These are phyloP conservation scores for Archips crataeganus DNA, from an alignment of 2,888 invertebrate genomes.

Conservation along the genomic window DNA sequence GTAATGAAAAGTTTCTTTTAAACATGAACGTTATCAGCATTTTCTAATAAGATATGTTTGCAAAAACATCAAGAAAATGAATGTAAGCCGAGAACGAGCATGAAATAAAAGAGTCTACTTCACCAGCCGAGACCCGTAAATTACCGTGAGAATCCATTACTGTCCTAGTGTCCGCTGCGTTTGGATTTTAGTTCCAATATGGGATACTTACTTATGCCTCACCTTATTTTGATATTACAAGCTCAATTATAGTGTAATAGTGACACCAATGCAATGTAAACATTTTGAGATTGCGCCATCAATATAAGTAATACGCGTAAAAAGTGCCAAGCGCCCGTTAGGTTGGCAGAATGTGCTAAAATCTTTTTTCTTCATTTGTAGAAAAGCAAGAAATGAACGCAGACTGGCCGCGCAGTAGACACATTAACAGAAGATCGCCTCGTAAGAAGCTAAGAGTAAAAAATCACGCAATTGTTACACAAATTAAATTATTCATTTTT, in stretches of 20 bases:
- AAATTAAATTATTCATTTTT: not conserved
- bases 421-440: conserved; percentile 28
- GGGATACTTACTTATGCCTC: not conserved
- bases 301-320: conserved; percentile 27
- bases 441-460: not conserved
- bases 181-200: conserved; percentile 5
- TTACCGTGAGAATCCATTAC: conserved; percentile 3
- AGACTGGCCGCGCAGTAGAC: conserved; percentile 40
- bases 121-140: conserved; percentile 1
- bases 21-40: not conserved
- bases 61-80: not conserved
- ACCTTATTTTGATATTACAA: not conserved
- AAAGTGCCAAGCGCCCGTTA: conserved; percentile 36
- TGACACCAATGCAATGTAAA: not conserved
- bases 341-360: conserved; percentile 58
- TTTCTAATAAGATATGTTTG: not conserved
- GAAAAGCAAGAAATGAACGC: conserved; percentile 65
- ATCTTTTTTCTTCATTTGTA: conserved; percentile 71
- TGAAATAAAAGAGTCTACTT: conserved; percentile 6
- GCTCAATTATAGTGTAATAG: not conserved
- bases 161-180: not conserved
- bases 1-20: not conserved
- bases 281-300: conserved; percentile 19
- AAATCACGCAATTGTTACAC: not conserved
- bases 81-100: not conserved